Conservation (phyloP, 2,888 invertebrate genomes). For the Pediacus dermestoides region DNA sequence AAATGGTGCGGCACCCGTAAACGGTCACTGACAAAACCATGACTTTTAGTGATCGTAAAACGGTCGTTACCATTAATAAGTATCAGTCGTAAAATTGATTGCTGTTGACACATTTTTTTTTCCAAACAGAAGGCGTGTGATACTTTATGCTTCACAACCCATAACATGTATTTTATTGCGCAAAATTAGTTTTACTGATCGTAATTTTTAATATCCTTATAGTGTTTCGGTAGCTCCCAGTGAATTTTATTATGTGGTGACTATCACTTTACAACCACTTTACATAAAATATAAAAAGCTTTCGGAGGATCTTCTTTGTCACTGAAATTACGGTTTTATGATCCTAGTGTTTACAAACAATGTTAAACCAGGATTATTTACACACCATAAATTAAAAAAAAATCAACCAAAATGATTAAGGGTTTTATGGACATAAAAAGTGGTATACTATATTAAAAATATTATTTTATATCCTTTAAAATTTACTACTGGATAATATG, state of each 20-base stretch:
- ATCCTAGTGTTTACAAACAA: too few species aligned
- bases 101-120: conserved; percentile 54
- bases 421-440: too few species aligned
- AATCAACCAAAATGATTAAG: too few species aligned
- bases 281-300: too few species aligned
- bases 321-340: too few species aligned
- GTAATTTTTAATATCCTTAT: conserved; percentile 42
- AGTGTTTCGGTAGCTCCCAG: conserved; percentile 29
- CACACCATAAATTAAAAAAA: too few species aligned
- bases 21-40: conserved; percentile 40
- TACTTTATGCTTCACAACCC: conserved; percentile 34
- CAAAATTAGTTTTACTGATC: conserved; percentile 44
- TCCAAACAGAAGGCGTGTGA: conserved; percentile 45
- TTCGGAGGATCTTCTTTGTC: too few species aligned
- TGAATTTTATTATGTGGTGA: conserved; percentile 30
- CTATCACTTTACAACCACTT: conserved; percentile 32
- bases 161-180: conserved; percentile 42
- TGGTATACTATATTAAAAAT: too few species aligned
- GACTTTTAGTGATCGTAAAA: conserved; percentile 58
- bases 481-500: too few species aligned
- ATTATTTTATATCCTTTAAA: too few species aligned
- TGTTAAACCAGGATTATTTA: too few species aligned
- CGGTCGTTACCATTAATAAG: conserved; percentile 58
- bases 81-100: conserved; percentile 57
- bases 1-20: conserved; percentile 32